Percentiles rank a stretch among this genome's conserved stretches.
Conservation (phyloP, 2,888 invertebrate genomes). For the Dolichopus griseipennis region DNA sequence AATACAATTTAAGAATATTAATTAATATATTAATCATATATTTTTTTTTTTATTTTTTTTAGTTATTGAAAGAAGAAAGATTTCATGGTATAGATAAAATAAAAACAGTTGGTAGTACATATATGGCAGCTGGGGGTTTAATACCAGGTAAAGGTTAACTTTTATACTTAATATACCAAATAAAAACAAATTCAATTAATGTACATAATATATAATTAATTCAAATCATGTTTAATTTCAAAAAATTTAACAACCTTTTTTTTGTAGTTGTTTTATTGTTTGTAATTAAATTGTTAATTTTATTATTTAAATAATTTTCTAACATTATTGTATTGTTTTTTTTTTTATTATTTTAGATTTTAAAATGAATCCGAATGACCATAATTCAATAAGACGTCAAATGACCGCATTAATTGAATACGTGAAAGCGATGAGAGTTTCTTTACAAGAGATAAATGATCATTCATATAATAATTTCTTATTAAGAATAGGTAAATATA, state of each 20-base stretch:
- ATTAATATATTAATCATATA: slow-evolving; percentile 11
- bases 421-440: slow-evolving; percentile 80
- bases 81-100: slow-evolving; percentile 86
- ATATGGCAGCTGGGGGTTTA: slow-evolving; percentile 86
- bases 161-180: slow-evolving; percentile 27
- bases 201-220: no score
- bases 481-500: slow-evolving; percentile 70
- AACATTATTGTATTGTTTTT: neutral
- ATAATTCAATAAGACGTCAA: slow-evolving; percentile 54
- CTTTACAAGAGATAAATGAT: slow-evolving; percentile 78
- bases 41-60: slow-evolving; percentile 24
- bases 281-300: neutral
- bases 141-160: slow-evolving; percentile 60
- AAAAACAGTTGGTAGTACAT: slow-evolving; percentile 87
- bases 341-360: slow-evolving; percentile 28
- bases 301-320: no score
- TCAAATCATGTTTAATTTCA: slow-evolving; percentile 1
- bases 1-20: neutral
- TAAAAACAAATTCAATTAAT: slow-evolving; percentile 14
- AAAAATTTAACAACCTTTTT: neutral
- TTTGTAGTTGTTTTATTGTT: neutral
- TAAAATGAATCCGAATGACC: slow-evolving; percentile 46
- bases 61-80: slow-evolving; percentile 74
- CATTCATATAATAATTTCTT: slow-evolving; percentile 89
- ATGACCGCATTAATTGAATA: slow-evolving; percentile 80